phyloP scores from a whole-genome alignment of 2,797 vertebrate species.

The Anas bahamensis region DNA sequence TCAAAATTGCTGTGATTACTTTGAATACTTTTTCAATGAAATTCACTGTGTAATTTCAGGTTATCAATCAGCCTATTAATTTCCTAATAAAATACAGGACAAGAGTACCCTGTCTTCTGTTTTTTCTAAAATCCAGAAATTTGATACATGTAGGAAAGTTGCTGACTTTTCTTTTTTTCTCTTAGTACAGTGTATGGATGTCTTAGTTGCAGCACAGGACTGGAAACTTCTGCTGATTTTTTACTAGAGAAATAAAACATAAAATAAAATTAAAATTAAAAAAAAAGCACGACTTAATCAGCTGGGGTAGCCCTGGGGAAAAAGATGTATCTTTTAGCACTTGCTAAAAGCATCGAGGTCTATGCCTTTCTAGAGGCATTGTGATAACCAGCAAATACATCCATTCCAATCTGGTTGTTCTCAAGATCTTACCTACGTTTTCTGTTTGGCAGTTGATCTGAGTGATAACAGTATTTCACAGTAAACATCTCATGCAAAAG shows the following conservation, averaged over 20 bases:
- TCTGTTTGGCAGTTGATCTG: background rate
- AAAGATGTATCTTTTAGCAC: background rate
- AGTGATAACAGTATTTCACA: background rate
- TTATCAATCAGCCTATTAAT: constrained; percentile 60
- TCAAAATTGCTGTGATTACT: constrained; percentile 52
- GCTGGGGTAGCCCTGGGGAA: background rate
- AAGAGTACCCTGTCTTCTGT: constrained; percentile 9
- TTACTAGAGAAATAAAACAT: background rate
- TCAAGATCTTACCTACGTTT: background rate
- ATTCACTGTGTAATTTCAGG: constrained; percentile 64
- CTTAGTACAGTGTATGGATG: background rate
- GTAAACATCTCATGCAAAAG: background rate
- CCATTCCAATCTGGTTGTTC: background rate
- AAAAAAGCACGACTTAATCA: background rate
- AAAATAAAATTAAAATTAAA: background rate
- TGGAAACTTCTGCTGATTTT: background rate
- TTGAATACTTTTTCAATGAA: constrained; percentile 51
- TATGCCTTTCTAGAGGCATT: background rate
- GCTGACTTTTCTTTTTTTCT: background rate
- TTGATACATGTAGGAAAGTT: background rate
- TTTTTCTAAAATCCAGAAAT: constrained; percentile 24
- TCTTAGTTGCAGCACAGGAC: background rate
- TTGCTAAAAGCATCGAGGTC: background rate
- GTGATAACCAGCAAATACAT: background rate
- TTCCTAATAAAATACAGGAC: constrained; percentile 77